phyloP scores from a whole-genome alignment of 2,113 vertebrate species.

The Trinectes maculatus region DNA sequence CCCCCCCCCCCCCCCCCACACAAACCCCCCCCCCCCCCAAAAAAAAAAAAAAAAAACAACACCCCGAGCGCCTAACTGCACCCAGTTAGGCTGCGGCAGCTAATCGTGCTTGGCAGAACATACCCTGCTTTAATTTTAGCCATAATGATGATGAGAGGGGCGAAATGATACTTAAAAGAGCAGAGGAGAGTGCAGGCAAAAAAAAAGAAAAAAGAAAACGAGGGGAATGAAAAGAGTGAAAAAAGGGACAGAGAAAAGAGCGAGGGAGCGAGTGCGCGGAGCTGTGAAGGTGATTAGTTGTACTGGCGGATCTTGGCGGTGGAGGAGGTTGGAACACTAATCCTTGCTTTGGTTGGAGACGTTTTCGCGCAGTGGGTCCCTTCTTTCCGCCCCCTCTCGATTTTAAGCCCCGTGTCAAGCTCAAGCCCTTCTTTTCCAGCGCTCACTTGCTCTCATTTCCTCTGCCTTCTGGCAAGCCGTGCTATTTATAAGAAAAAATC shows the following conservation, averaged over 20 bases:
- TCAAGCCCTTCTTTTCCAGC: slow-evolving; percentile 83
- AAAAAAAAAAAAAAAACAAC: slow-evolving; percentile 19
- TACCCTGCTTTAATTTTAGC: slow-evolving; percentile 80
- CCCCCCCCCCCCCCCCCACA: too few species aligned
- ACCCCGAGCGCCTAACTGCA: slow-evolving; percentile 33
- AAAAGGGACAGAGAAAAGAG: slow-evolving; percentile 37
- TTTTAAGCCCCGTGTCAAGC: slow-evolving; percentile 88
- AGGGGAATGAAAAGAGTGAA: slow-evolving; percentile 57
- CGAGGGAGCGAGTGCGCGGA: slow-evolving; percentile 42
- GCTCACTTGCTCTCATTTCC: slow-evolving; percentile 85
- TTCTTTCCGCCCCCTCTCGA: slow-evolving; percentile 85
- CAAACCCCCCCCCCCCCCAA: too few species aligned
- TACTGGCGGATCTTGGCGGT: slow-evolving; percentile 83
- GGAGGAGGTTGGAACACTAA: slow-evolving; percentile 86
- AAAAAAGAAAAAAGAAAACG: slow-evolving; percentile 18
- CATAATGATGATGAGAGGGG: slow-evolving; percentile 73
- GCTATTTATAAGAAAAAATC: slow-evolving; percentile 87
- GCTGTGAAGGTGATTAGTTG: slow-evolving; percentile 84
- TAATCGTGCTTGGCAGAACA: slow-evolving; percentile 81
- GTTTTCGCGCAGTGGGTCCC: slow-evolving; percentile 84
- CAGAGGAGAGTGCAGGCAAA: slow-evolving; percentile 58
- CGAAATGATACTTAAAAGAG: slow-evolving; percentile 80
- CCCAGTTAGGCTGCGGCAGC: slow-evolving; percentile 59
- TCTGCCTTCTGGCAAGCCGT: slow-evolving; percentile 86
- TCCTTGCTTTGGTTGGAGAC: slow-evolving; percentile 86